Base-by-base conservation (phyloP, 1,140 invertebrate species). In the Hylyphantes graminicola region DNA sequence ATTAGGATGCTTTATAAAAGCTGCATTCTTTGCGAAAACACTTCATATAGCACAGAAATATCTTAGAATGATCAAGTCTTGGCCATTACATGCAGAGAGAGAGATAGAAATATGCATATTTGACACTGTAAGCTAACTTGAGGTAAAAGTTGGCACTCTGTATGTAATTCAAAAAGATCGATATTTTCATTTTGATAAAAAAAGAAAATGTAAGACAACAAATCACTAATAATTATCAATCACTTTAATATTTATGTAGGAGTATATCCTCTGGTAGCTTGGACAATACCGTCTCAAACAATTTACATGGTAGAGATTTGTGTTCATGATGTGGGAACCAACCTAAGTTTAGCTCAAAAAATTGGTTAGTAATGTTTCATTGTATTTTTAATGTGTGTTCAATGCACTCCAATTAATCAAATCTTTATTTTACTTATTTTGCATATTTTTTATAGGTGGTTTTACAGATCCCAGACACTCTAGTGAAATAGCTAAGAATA, bases 251-350 rank as follows among this genome's bases (percentile, higher is more conserved):
- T 87, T 74, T 87, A 88, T 87, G 64, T 87, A 94, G 94, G 94
- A 0, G 91, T 98, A 17, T 99, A 98, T 91, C 97, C 97, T 0
- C 88, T 98, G 10, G 93, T 98, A 55, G 96, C 93, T 0, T 96
- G 88, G 93, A 93, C 93, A 88, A 91, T 91, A 76, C 87, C 89
- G 13, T 87, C 90, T 11, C 92, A 93, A 88, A 87, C 93, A 48
- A 90, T 93, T 0, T 98, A 94, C 89, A 90, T 95, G 59, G 93
- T 94, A 0, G 97, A 99, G 90, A 96, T 95, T 7, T 91, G 93
- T 0, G 94, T 95, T 10, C 94, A 94, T 87, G 96, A 98, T 88
- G 96, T 95, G 17, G 97, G 96, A 12, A 93, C 93, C 17, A 90
- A 95, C n/a, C 93, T 99, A 4, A 92, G 94, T 75, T 98, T 97